Evolutionary conservation across 2,888 invertebrate species (phyloP).

Genomic region (Morpho helenor): DNA sequence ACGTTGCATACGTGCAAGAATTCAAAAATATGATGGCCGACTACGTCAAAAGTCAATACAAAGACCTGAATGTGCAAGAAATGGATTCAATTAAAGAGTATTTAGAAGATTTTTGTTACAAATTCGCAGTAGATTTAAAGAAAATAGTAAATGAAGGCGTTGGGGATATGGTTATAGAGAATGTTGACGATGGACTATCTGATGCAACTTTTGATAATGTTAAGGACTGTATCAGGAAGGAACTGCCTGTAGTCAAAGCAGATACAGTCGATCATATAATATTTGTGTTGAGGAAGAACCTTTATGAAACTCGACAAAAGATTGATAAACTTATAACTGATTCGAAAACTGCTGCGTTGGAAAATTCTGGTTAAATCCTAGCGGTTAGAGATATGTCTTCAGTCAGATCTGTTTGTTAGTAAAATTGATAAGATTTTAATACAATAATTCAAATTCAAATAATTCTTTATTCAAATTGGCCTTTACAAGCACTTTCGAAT

Average conservation of each 20-base stretch:
- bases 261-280: conserved; percentile 31
- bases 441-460: too few relatives aligned
- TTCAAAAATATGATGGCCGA: conserved; percentile 34
- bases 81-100: conserved; percentile 27
- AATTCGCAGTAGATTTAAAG: conserved; percentile 36
- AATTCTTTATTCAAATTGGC: too few relatives aligned
- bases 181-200: conserved; percentile 29
- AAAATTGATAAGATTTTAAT: too few relatives aligned
- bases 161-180: conserved; percentile 13
- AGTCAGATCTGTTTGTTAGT: too few relatives aligned
- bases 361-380: conserved; percentile 11
- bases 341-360: conserved; percentile 19
- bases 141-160: conserved; percentile 28
- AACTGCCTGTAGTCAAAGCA: conserved; percentile 31
- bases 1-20: conserved; percentile 30
- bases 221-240: conserved; percentile 28
- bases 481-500: too few relatives aligned
- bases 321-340: conserved; percentile 32
- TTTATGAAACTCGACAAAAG: conserved; percentile 29
- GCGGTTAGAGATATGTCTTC: too few relatives aligned
- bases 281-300: conserved; percentile 32
- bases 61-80: conserved; percentile 28
- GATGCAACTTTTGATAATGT: conserved; percentile 33
- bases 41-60: conserved; percentile 31
- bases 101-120: conserved; percentile 36